Evolutionary conservation across 2,113 vertebrate genomes (phyloP).

Genomic region (Cettia cetti): DNA sequence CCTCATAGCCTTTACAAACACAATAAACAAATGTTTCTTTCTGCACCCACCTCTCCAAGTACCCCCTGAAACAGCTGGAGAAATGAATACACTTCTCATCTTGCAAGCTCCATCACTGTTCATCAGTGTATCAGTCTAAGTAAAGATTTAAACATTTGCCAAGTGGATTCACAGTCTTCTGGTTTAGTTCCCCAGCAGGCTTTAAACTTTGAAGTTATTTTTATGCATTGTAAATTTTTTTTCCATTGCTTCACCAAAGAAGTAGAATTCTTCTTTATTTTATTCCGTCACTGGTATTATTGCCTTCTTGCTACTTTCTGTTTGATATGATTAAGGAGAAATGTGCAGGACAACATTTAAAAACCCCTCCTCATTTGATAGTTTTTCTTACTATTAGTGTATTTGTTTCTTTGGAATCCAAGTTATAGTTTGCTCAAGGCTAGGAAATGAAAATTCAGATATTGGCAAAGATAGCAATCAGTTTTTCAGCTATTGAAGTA

Average conservation of each 20-base stretch:
- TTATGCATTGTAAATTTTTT: not conserved
- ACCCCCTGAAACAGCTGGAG: not conserved
- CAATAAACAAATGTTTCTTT: not conserved
- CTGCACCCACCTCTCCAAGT: not conserved
- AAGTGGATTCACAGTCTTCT: not conserved
- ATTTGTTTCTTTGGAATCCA: not conserved
- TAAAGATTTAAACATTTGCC: not conserved
- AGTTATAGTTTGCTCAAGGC: not conserved
- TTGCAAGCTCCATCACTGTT: not conserved
- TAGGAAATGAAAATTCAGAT: not conserved
- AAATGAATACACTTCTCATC: not conserved
- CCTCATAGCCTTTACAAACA: not conserved
- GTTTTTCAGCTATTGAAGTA: not conserved
- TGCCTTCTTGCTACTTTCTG: not conserved
- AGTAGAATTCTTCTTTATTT: not conserved
- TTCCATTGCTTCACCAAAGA: not conserved
- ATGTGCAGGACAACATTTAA: not conserved
- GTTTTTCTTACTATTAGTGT: not conserved
- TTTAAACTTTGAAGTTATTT: not conserved
- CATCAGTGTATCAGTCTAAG: not conserved
- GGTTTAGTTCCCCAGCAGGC: not conserved
- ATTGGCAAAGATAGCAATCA: not conserved
- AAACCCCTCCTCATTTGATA: not conserved
- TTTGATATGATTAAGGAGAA: not conserved
- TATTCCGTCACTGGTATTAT: not conserved